Percentiles rank a stretch among this genome's conserved stretches.
Evolutionary conservation across 2,888 invertebrate species (phyloP).

Genomic region (Cosmia pyralina): DNA sequence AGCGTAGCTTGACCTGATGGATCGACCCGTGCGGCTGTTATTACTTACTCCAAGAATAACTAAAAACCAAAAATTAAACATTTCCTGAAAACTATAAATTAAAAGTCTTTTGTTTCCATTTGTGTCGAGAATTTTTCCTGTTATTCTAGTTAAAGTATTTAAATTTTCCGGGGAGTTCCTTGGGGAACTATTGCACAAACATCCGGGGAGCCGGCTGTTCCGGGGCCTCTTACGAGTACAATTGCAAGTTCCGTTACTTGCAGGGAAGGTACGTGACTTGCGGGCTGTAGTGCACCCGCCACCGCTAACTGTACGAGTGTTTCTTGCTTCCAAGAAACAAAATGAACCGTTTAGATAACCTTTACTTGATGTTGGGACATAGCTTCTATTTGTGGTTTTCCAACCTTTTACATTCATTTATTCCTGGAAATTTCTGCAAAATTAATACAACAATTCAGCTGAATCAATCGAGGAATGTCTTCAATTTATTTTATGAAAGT

Average conservation of each 20-base stretch:
- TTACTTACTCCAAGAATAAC: constrained; percentile 11
- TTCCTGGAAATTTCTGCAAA: constrained; percentile 15
- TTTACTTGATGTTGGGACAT: constrained; percentile 27
- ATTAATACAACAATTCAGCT: constrained; percentile 14
- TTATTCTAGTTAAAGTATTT: constrained; percentile 50
- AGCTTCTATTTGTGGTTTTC: constrained; percentile 7
- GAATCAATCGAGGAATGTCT: constrained; percentile 30
- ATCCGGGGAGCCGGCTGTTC: constrained; percentile 49
- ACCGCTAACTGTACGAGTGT: constrained; percentile 23
- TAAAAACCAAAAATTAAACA: constrained; percentile 30
- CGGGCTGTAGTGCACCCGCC: constrained; percentile 12
- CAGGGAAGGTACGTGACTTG: constrained; percentile 53
- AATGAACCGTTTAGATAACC: constrained; percentile 31
- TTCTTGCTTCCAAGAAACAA: constrained; percentile 41
- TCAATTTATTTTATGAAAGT: constrained; percentile 21
- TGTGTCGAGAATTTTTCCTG: constrained; percentile 43
- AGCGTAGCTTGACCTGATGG: too few species aligned
- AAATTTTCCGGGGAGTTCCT: constrained; percentile 52
- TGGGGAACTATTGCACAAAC: constrained; percentile 45
- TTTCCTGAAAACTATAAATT: constrained; percentile 48
- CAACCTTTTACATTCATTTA: constrained; percentile 19
- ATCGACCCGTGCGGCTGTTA: too few species aligned
- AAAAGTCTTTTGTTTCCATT: constrained; percentile 50
- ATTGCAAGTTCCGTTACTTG: constrained; percentile 52
- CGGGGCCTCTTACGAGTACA: constrained; percentile 32